These are phyloP conservation scores for Hylyphantes graminicola DNA, from an alignment of 1,140 invertebrate species.

Conservation along the genomic window DNA sequence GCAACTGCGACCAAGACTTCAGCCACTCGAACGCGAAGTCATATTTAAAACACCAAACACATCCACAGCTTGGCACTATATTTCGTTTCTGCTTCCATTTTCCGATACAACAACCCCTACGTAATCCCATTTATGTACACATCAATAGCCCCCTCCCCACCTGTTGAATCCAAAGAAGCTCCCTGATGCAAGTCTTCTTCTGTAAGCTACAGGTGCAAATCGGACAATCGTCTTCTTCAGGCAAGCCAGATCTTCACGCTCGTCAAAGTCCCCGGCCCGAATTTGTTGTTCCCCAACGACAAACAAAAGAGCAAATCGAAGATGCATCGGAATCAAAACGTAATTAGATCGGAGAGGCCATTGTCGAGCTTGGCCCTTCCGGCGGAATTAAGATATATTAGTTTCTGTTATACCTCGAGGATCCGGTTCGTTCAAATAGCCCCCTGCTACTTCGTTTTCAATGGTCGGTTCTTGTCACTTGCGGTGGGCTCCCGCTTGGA, in stretches of 20 bases:
- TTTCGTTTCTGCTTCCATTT: background rate
- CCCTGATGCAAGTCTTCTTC: no score
- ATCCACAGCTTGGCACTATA: no score
- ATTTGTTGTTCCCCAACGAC: background rate
- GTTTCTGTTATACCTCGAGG: slow-evolving; percentile 49
- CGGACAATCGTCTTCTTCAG: slow-evolving; percentile 26
- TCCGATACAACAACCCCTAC: background rate
- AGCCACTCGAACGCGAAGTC: no score
- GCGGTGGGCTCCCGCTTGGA: slow-evolving; percentile 1
- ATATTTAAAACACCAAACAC: no score
- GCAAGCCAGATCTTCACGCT: slow-evolving; percentile 37
- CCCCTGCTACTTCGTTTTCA: slow-evolving; percentile 56
- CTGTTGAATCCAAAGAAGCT: background rate
- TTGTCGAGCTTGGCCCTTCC: background rate
- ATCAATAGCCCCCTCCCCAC: slow-evolving; percentile 22
- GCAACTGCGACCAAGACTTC: no score
- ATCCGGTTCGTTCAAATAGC: slow-evolving; percentile 52
- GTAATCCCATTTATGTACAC: slow-evolving; percentile 15
- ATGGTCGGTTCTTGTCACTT: background rate
- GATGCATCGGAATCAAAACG: slow-evolving; percentile 57
- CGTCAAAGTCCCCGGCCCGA: slow-evolving; percentile 32
- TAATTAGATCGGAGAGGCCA: slow-evolving; percentile 54
- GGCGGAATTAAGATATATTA: slow-evolving; percentile 60
- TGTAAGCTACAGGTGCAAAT: slow-evolving; percentile 38
- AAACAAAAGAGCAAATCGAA: slow-evolving; percentile 13